phyloP scores from a whole-genome alignment of 2,797 vertebrate species.

The Hoplostethus atlanticus region DNA sequence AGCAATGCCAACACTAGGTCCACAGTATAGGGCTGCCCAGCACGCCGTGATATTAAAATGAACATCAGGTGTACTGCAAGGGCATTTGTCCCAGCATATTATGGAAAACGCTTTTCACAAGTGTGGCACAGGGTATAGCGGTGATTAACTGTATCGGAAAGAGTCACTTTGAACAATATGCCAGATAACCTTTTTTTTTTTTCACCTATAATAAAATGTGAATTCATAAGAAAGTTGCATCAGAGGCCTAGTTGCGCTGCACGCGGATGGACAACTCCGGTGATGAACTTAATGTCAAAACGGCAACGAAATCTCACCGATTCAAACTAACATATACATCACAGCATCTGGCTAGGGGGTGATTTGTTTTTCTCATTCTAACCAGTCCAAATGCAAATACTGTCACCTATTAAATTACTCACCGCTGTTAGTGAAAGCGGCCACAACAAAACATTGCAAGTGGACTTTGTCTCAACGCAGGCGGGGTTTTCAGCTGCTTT shows the following conservation, averaged over 20 bases:
- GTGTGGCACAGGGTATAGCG: not conserved
- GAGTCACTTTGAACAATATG: not conserved
- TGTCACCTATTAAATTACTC: conserved; percentile 31
- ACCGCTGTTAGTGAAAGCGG: conserved; percentile 57
- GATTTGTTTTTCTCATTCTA: not conserved
- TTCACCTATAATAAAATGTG: not conserved
- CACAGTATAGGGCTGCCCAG: not conserved
- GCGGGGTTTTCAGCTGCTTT: not conserved
- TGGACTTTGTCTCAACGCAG: conserved; percentile 1
- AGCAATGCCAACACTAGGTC: not conserved
- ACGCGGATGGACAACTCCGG: not conserved
- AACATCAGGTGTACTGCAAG: conserved; percentile 12
- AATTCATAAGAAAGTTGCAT: conserved; percentile 13
- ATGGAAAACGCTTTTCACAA: not conserved
- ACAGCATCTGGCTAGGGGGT: not conserved
- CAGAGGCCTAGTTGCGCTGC: not conserved
- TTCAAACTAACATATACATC: not conserved
- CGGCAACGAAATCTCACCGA: not conserved
- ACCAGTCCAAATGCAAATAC: conserved; percentile 2
- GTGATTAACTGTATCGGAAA: not conserved
- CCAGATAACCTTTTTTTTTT: not conserved
- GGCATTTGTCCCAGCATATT: conserved; percentile 2
- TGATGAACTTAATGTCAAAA: conserved; percentile 6
- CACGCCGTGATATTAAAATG: conserved; percentile 32
- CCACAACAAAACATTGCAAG: conserved; percentile 35